Evolutionary conservation across 2,888 invertebrate genomes (phyloP).

Genomic region (Protophormia terraenovae): DNA sequence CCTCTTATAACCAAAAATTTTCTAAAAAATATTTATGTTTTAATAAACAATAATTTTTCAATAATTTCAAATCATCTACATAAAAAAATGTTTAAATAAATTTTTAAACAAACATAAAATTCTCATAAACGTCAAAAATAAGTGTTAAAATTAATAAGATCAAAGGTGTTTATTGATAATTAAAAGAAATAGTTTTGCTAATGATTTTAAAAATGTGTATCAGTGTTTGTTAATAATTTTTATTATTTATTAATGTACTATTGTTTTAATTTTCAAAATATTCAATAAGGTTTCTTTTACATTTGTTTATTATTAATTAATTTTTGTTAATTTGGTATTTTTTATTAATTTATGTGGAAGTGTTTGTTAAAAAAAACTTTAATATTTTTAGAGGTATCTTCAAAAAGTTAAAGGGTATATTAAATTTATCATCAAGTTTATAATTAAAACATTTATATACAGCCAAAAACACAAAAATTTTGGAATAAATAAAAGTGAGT

Average conservation of each 20-base stretch:
- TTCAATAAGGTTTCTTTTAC: too few species aligned
- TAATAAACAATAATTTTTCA: not conserved
- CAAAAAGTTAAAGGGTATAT: too few species aligned
- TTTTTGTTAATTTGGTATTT: too few species aligned
- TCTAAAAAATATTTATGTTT: not conserved
- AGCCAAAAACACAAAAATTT: too few species aligned
- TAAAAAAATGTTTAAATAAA: not conserved
- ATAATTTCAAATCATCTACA: not conserved
- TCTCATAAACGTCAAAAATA: slow-evolving; percentile 26
- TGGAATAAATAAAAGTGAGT: too few species aligned
- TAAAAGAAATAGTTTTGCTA: not conserved
- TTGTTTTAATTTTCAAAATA: not conserved
- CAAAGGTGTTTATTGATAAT: slow-evolving; percentile 34
- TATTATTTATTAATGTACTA: not conserved
- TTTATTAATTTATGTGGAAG: too few species aligned
- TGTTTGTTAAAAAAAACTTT: too few species aligned
- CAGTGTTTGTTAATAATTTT: not conserved
- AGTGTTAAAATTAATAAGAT: slow-evolving; percentile 13
- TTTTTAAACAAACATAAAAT: slow-evolving; percentile 8
- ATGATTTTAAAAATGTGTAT: not conserved
- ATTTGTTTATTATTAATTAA: too few species aligned
- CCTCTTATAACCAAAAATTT: not conserved
- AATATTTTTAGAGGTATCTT: too few species aligned
- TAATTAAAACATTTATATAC: too few species aligned
- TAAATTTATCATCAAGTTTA: too few species aligned